Base-by-base conservation (phyloP, 92 coral and sea anemone genomes). In the Phenganax marumi region DNA sequence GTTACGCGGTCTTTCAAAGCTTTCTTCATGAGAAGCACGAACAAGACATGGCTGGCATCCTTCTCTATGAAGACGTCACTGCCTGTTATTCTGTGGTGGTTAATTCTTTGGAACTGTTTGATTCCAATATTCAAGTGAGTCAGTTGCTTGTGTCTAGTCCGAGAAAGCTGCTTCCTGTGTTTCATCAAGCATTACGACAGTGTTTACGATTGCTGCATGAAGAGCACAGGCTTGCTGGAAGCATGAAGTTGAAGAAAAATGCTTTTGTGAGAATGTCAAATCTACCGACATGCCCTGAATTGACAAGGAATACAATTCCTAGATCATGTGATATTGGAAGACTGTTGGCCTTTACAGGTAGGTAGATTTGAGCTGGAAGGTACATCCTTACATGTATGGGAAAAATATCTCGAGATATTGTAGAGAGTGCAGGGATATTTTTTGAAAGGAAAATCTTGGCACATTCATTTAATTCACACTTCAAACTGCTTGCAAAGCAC, bases 271-370 rank as follows among this genome's bases (percentile, higher is more conserved):
- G 98, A 55, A 74, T 95, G 12, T 92, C 97, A 7, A 95, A 95
- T 56, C 84, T 95, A 39, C 98, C 98, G 8, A 84, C 93, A 33
- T 95, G 98, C 58, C 98, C 98, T 8, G 98, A 95, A 84, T 85
- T 95, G 47, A 91, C 91, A 49, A 87, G 98, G 58, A 87, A 89
- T 62, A 92, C 90, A 12, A 82, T 95, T 22, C 98, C 98, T 7
- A 95, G 93, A 85, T 92, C 98, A 10, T 91, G 96, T 62, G 98
- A 95, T 50, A 89, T 95, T 50, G 90, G 93, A 14, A 81, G 91
- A 52, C 91, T 95, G 77, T 86, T 95, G 46, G 95, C 98, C 22
- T 77, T 95, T 73, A 90, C 98, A 77, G 98, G 98, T 95, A 73
- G 57, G 90, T 80, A 50, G 22, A n/a, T 9, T 46, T 33, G 43